Conservation (phyloP, 1,140 invertebrate species). For the Episyrphus balteatus region DNA sequence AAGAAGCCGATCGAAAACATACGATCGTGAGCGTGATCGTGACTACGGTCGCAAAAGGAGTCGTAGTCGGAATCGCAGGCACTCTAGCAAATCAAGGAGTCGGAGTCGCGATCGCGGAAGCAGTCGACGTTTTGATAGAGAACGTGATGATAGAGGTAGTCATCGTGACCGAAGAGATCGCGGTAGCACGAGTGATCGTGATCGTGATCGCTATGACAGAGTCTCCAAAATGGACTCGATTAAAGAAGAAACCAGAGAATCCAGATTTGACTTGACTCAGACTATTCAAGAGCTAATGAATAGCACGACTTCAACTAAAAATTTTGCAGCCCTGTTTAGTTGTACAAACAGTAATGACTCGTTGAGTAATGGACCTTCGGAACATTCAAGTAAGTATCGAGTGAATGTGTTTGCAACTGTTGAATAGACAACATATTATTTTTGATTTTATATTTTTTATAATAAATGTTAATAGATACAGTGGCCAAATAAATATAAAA, state of each 20-base stretch:
- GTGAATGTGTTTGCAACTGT: not conserved
- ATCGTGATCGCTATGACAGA: slow-evolving; percentile 16
- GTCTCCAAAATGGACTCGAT: slow-evolving; percentile 20
- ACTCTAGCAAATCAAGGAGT: slow-evolving; percentile 17
- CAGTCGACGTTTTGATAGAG: slow-evolving; percentile 38
- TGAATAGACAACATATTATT: too few relatives aligned
- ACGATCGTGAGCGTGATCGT: slow-evolving; percentile 37
- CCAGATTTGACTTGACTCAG: slow-evolving; percentile 29
- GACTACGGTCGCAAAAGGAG: slow-evolving; percentile 22
- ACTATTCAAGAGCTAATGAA: slow-evolving; percentile 34
- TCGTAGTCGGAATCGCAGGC: slow-evolving; percentile 37
- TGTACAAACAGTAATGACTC: slow-evolving; percentile 38
- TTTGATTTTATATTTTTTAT: not conserved
- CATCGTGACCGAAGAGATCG: slow-evolving; percentile 32
- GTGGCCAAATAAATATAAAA: too few relatives aligned
- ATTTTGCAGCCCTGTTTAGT: slow-evolving; percentile 38
- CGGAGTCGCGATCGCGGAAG: slow-evolving; percentile 39
- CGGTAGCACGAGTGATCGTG: slow-evolving; percentile 16
- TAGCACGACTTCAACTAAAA: slow-evolving; percentile 39
- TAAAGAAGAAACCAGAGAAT: slow-evolving; percentile 24
- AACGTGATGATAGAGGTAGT: slow-evolving; percentile 21
- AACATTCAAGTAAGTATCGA: slow-evolving; percentile 21
- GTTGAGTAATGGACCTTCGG: slow-evolving; percentile 23
- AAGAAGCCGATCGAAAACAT: slow-evolving; percentile 10
- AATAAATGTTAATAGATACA: too few relatives aligned